These are phyloP conservation scores for Galleria mellonella DNA, from an alignment of 1,140 invertebrate species.

Conservation along the genomic window DNA sequence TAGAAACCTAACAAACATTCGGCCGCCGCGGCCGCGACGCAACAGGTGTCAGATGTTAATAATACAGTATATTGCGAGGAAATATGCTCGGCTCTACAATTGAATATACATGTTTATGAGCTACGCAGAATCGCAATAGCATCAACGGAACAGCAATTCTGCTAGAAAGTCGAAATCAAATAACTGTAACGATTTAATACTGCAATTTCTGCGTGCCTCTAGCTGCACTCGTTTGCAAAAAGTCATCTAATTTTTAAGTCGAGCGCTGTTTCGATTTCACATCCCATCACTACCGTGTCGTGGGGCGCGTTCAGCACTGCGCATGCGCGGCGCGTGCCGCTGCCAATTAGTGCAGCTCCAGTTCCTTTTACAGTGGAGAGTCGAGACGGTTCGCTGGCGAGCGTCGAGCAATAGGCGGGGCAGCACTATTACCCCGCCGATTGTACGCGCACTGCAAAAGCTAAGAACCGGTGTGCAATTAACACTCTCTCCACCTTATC, in stretches of 20 bases:
- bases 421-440: conserved; percentile 41
- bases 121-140: neutral
- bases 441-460: conserved; percentile 28
- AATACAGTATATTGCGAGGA: neutral
- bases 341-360: conserved; percentile 71
- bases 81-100: neutral
- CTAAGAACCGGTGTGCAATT: conserved; percentile 38
- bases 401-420: conserved; percentile 27
- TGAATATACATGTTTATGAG: conserved; percentile 1
- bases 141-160: neutral
- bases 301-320: conserved; percentile 24
- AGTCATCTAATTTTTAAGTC: conserved; percentile 36
- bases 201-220: conserved; percentile 37
- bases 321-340: conserved; percentile 64
- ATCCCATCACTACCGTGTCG: conserved; percentile 64
- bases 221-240: conserved; percentile 30
- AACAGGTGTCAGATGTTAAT: conserved; percentile 3
- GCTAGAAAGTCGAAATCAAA: conserved; percentile 33
- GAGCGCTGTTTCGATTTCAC: conserved; percentile 55
- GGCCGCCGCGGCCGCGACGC: neutral
- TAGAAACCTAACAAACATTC: conserved; percentile 7
- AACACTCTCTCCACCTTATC: conserved; percentile 49
- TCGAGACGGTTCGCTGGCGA: conserved; percentile 50
- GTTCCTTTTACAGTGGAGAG: conserved; percentile 60
- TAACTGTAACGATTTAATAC: conserved; percentile 36